These are phyloP conservation scores for Brachionus angularis DNA, from an alignment of 1,140 invertebrate genomes.

Conservation along the genomic window DNA sequence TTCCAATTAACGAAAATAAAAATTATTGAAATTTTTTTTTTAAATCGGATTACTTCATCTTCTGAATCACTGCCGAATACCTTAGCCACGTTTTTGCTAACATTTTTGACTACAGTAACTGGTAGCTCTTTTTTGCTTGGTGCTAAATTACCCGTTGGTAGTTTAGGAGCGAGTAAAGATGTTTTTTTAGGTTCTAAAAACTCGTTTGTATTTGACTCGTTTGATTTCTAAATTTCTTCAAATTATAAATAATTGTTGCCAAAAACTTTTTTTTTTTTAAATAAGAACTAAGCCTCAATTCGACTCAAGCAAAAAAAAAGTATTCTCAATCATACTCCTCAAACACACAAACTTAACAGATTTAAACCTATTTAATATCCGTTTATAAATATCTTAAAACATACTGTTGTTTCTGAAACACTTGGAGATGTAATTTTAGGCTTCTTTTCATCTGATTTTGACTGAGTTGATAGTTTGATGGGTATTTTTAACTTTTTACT, in stretches of 20 bases:
- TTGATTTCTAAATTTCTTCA: constrained; percentile 21
- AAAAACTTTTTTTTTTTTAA: background rate
- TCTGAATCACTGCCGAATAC: background rate
- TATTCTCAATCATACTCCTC: too few relatives aligned
- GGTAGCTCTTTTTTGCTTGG: background rate
- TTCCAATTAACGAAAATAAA: background rate
- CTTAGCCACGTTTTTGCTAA: background rate
- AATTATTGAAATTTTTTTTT: background rate
- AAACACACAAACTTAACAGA: too few relatives aligned
- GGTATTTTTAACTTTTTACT: constrained; percentile 12
- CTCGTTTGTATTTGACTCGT: background rate
- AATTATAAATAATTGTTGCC: background rate
- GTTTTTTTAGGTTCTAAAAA: too few relatives aligned
- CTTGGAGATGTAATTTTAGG: too few relatives aligned
- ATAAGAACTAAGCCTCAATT: background rate
- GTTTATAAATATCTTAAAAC: too few relatives aligned
- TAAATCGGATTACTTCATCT: background rate
- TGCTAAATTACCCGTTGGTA: background rate
- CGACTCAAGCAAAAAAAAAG: too few relatives aligned
- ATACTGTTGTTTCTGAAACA: too few relatives aligned
- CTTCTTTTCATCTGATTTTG: background rate
- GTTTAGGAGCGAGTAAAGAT: too few relatives aligned
- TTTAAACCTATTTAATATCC: too few relatives aligned
- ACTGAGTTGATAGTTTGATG: background rate
- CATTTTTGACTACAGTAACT: background rate